Base-by-base conservation (phyloP, 1,140 invertebrate genomes). In the Gonatopus flavifemur region DNA sequence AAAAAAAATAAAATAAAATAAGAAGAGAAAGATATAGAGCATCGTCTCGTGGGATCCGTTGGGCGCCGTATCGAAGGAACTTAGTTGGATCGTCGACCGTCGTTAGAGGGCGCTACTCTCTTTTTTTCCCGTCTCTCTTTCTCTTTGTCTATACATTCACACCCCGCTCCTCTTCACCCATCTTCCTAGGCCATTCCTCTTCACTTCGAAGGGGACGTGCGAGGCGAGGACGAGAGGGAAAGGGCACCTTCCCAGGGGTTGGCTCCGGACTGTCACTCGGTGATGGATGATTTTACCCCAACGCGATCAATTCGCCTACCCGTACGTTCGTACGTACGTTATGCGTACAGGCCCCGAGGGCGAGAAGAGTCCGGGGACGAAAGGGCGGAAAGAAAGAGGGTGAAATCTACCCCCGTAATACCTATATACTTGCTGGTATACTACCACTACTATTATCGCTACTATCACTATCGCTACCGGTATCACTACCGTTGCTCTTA, bases 271-370 rank as follows among this genome's bases (percentile, higher is more conserved):
- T 74, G 74, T 76, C 74, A 74, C 72, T 70, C 60, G 59, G 70
- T 74, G 74, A 74, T 76, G 71, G 72, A 76, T 76, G 72, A 76
- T 70, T 76, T 68, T 72, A 66, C 64, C 71, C 64, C 62, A 62
- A 66, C 66, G 55, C 72, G 72, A 76, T 76, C 73, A 76, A 76
- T 76, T 76, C 73, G 71, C 68, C 66, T 64, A 62, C 64, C 43
- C 24, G 51, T 4, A 9, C 4, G 9, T 4, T 15, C 6, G 9
- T 8, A 5, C 9, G 9, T 13, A 28, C 25, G 6, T 12, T 28
- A 6, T 49, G 58, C 51, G 59, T 52, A 62, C 59, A 54, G 53
- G 58, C 59, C 54, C 52, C 54, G 58, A 49, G 59, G 58, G 57
- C 43, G 47, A 54, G 57, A 52, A 41, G 54, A 41, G 61, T 54